Percentiles rank a stretch among this genome's conserved stretches.
Evolutionary conservation across 2,888 invertebrate genomes (phyloP).

Genomic region (Anticlea derivata): DNA sequence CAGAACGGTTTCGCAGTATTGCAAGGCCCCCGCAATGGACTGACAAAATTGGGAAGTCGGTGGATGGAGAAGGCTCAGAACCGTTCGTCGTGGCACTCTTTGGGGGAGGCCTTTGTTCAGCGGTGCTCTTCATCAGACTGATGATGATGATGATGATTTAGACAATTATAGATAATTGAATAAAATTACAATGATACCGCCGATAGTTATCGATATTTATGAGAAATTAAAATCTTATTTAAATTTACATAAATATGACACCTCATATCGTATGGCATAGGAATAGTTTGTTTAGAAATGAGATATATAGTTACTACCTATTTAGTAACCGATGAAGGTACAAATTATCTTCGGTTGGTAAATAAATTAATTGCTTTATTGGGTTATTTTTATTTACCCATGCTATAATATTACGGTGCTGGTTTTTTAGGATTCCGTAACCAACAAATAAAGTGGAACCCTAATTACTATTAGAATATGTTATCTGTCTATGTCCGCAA

Average conservation of each 20-base stretch:
- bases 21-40: no score
- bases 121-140: no score
- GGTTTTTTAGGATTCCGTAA: no score
- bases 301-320: conserved; percentile 20
- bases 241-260: conserved; percentile 38
- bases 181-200: conserved; percentile 24
- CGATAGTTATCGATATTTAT: conserved; percentile 23
- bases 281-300: conserved; percentile 18
- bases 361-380: conserved; percentile 30
- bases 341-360: conserved; percentile 7
- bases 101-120: no score
- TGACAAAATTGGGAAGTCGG: no score
- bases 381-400: background rate
- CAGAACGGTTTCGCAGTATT: no score
- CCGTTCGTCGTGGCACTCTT: no score
- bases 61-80: no score
- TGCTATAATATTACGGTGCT: conserved; percentile 1
- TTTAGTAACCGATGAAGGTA: conserved; percentile 6
- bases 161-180: conserved; percentile 29
- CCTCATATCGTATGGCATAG: conserved; percentile 32
- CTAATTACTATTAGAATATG: background rate
- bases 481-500: no score
- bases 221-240: conserved; percentile 28
- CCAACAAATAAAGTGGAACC: no score
- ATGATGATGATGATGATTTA: no score